These are phyloP conservation scores for Tautogolabrus adspersus DNA, from an alignment of 2,113 vertebrate genomes.

Conservation along the genomic window DNA sequence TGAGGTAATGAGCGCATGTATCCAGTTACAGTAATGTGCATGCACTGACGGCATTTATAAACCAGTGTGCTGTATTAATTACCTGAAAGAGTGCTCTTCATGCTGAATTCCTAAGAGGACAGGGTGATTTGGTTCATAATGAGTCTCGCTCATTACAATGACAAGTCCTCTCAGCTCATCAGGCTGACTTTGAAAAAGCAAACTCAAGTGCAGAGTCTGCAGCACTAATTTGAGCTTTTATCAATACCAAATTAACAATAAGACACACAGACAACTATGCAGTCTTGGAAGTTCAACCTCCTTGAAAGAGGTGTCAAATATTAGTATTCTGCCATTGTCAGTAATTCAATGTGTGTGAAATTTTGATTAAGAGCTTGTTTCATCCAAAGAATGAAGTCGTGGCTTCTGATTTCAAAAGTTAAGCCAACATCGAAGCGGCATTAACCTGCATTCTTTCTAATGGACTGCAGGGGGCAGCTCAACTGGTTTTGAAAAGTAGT, in stretches of 20 bases:
- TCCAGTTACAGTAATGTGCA: conserved; percentile 27
- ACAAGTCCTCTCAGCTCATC: conserved; percentile 83
- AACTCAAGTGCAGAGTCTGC: conserved; percentile 55
- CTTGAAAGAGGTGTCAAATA: background rate
- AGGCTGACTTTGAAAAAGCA: conserved; percentile 75
- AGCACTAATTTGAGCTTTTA: conserved; percentile 55
- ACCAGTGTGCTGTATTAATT: conserved; percentile 73
- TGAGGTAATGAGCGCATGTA: conserved; percentile 26
- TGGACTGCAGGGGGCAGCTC: background rate
- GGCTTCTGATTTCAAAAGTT: background rate
- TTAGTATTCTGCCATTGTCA: background rate
- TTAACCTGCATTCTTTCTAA: background rate
- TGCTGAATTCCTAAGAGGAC: conserved; percentile 76
- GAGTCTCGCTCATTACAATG: conserved; percentile 82
- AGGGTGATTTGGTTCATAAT: conserved; percentile 82
- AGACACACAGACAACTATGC: conserved; percentile 17
- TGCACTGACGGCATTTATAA: conserved; percentile 57
- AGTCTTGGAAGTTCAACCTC: conserved; percentile 13
- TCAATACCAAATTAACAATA: conserved; percentile 56
- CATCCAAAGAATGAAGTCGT: background rate
- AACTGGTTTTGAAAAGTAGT: background rate
- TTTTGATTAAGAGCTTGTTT: conserved; percentile 9
- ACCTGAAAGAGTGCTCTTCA: conserved; percentile 76
- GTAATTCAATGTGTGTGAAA: background rate
- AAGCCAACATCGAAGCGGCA: background rate